Conservation (phyloP, 2,113 vertebrate species). For the Poeciliopsis turrubarensis region DNA sequence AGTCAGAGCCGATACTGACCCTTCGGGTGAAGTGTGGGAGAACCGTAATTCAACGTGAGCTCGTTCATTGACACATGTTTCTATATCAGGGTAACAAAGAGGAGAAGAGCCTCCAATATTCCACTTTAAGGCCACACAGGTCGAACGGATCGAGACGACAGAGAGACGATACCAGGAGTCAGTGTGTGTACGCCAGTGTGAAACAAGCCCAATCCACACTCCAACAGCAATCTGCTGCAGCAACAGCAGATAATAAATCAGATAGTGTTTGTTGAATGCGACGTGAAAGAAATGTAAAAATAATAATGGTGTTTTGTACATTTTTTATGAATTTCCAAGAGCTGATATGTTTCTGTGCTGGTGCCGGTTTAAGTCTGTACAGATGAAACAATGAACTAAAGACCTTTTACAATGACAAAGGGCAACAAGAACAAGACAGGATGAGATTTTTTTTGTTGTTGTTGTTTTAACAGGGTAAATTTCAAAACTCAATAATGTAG, state of each 20-base stretch:
- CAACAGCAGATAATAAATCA: neutral
- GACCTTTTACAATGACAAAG: no score
- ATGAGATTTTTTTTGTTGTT: no score
- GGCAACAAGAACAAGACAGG: no score
- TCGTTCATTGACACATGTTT: neutral
- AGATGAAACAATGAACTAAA: no score
- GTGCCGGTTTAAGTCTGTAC: no score
- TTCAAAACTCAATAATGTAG: neutral
- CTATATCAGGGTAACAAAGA: neutral
- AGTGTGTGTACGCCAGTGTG: conserved; percentile 20
- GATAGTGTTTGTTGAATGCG: neutral
- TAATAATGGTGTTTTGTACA: neutral
- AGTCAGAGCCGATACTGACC: no score
- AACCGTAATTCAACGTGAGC: neutral
- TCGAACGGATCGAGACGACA: conserved; percentile 5
- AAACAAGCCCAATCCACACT: neutral
- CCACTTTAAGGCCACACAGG: neutral
- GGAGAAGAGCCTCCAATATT: conserved; percentile 8
- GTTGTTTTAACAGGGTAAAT: neutral
- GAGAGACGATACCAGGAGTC: neutral
- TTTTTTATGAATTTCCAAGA: neutral
- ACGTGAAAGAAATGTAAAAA: no score
- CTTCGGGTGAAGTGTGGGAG: no score
- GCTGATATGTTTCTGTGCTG: neutral
- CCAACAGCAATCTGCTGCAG: neutral